Evolutionary conservation across 2,797 vertebrate genomes (phyloP).

Genomic region (Lophotriccus pileatus): DNA sequence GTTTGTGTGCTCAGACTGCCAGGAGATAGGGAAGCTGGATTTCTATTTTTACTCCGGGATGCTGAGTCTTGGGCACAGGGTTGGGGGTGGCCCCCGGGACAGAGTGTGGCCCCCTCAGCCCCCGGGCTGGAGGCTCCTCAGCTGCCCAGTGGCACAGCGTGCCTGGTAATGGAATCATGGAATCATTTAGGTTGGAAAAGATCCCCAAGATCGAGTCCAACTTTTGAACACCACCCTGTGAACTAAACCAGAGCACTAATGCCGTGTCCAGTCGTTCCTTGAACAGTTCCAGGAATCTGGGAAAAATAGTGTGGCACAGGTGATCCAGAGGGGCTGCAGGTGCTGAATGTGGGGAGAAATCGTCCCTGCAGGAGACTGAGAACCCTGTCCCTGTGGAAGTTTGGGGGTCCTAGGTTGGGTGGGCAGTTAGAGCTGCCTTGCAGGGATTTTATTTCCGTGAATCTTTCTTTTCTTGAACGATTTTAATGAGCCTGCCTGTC

Average conservation of each 20-base stretch:
- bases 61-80: not conserved
- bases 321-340: not conserved
- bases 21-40: conserved; percentile 1
- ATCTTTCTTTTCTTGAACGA: not conserved
- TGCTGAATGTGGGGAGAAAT: not conserved
- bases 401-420: not conserved
- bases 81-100: not conserved
- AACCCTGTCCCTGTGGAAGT: not conserved
- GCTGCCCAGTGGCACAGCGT: fast-evolving
- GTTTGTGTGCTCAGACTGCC: not conserved
- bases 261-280: fast-evolving
- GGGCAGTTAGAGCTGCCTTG: not conserved
- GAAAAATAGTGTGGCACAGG: fast-evolving
- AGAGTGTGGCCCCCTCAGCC: fast-evolving
- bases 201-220: not conserved
- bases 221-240: not conserved
- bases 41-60: conserved; percentile 58
- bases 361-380: not conserved
- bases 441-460: not conserved
- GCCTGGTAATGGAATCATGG: fast-evolving
- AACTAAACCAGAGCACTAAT: too few species aligned
- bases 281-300: fast-evolving
- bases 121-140: not conserved
- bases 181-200: not conserved
- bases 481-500: not conserved